phyloP scores from a whole-genome alignment of 2,113 vertebrate genomes.

The Lipophrys pholis region DNA sequence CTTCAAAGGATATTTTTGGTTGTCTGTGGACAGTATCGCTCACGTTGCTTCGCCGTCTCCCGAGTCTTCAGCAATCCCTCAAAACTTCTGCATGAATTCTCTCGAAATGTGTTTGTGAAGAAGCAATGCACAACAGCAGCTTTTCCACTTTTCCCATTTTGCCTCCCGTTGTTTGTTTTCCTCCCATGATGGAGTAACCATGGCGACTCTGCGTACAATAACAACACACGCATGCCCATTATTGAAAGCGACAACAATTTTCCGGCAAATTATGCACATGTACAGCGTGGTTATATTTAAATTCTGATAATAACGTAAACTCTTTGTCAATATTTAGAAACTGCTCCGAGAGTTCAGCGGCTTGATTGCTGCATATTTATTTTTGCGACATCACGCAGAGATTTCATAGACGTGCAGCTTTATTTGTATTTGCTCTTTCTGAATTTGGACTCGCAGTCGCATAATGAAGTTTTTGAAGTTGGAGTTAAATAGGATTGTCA shows the following conservation, averaged over 20 bases:
- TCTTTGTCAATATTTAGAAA: conserved; percentile 30
- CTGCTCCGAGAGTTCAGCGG: conserved; percentile 19
- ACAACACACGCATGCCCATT: conserved; percentile 1
- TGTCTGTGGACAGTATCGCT: conserved; percentile 58
- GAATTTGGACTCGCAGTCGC: conserved; percentile 22
- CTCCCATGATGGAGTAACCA: background rate
- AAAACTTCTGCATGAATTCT: conserved; percentile 47
- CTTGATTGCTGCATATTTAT: conserved; percentile 46
- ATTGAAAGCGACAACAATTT: conserved; percentile 1
- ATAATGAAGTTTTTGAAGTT: conserved; percentile 57
- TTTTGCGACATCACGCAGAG: conserved; percentile 31
- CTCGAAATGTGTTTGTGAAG: conserved; percentile 31
- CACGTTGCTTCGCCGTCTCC: conserved; percentile 42
- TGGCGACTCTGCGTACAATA: conserved; percentile 15
- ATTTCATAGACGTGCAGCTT: conserved; percentile 25
- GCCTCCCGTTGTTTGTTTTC: conserved; percentile 27
- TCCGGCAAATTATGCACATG: conserved; percentile 1
- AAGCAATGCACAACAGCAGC: conserved; percentile 18
- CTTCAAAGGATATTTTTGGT: conserved; percentile 67
- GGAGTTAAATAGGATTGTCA: conserved; percentile 64
- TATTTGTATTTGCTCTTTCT: conserved; percentile 37
- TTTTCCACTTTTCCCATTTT: background rate
- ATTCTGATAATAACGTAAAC: conserved; percentile 24
- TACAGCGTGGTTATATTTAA: conserved; percentile 6
- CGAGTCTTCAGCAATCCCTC: conserved; percentile 30